Evolutionary conservation across 2,888 invertebrate species (phyloP), one percentile per base, ranked within the genome.

Genomic region (Xylophagus ater): DNA sequence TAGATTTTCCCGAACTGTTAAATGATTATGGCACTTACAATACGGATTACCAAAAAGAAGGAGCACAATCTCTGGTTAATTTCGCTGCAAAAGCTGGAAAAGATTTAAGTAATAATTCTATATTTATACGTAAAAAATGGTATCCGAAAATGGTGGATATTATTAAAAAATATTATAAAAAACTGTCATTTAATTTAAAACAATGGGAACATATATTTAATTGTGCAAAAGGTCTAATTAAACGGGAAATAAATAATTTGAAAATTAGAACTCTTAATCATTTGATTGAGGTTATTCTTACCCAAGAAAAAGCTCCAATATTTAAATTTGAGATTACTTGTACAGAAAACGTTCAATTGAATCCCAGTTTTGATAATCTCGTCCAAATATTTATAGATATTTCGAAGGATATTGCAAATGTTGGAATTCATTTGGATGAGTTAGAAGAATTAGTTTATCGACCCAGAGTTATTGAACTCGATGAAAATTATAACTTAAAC

Each of bases 191-290:
- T 14, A 46, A 58, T 1, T n/a, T 24, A 3, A 53, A 57, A 40
- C 52, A 54, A 9, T 59, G 63, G 55, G 50, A 53, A 7, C 55
- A 55, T 13, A 53, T 66, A 8, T 60, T 67, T 48, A 48, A 49
- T 7, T 69, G 66, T 28, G 56, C 67, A 2, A 68, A 66, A 42
- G 66, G 63, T 18, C 55, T 76, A 2, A 66, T 76, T 41, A 66
- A 69, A 25, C 68, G 72, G 51, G 74, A 78, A 58, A 71, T 85
- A 49, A 74, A 78, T 49, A 73, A 76, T 50, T 54, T 78, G 21
- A 77, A 83, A 67, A 71, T 76, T 34, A 66, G 71, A 37, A 81
- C 82, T 6, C 73, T 84, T 31, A 66, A 74, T 29, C 69, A 74
- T 46, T 62, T 84, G 6, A 69, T 78, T 41, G 65, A 71, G 1